Percentiles rank a stretch among this genome's conserved stretches.
phyloP scores from a whole-genome alignment of 2,888 invertebrate genomes.

The Catocala fraxini region DNA sequence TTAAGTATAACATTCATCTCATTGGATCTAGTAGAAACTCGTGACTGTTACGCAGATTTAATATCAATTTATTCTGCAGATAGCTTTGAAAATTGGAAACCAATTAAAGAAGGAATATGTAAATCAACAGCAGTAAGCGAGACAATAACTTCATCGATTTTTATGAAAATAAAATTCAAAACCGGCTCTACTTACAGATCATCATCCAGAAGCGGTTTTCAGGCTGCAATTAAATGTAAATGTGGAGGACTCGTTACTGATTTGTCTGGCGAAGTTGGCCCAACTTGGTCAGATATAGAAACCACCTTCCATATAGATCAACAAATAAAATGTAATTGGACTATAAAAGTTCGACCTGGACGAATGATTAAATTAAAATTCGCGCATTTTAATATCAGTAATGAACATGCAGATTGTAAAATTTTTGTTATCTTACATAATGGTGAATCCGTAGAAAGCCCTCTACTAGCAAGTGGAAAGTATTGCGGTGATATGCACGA shows the following conservation, averaged over 20 bases:
- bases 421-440: slow-evolving; percentile 89
- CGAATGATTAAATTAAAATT: slow-evolving; percentile 90
- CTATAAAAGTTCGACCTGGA: slow-evolving; percentile 91
- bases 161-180: slow-evolving; percentile 90
- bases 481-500: slow-evolving; percentile 88
- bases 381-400: slow-evolving; percentile 87
- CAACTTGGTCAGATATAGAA: slow-evolving; percentile 52
- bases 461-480: slow-evolving; percentile 91
- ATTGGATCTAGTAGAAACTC: slow-evolving; percentile 89
- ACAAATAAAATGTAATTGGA: slow-evolving; percentile 90
- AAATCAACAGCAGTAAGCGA: slow-evolving; percentile 67
- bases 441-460: slow-evolving; percentile 91
- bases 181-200: slow-evolving; percentile 87
- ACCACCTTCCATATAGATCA: background rate
- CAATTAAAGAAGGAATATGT: slow-evolving; percentile 86
- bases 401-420: slow-evolving; percentile 62
- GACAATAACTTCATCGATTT: slow-evolving; percentile 74
- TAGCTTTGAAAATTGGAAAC: slow-evolving; percentile 83
- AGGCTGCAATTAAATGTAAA: slow-evolving; percentile 82
- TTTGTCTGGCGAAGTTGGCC: slow-evolving; percentile 86
- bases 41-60: slow-evolving; percentile 88
- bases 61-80: slow-evolving; percentile 88
- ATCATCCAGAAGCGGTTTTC: slow-evolving; percentile 89
- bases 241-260: slow-evolving; percentile 91
- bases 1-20: slow-evolving; percentile 85